These are phyloP conservation scores for Xiphorhynchus erythropygius DNA, from an alignment of 2,797 vertebrate species.

Conservation along the genomic window DNA sequence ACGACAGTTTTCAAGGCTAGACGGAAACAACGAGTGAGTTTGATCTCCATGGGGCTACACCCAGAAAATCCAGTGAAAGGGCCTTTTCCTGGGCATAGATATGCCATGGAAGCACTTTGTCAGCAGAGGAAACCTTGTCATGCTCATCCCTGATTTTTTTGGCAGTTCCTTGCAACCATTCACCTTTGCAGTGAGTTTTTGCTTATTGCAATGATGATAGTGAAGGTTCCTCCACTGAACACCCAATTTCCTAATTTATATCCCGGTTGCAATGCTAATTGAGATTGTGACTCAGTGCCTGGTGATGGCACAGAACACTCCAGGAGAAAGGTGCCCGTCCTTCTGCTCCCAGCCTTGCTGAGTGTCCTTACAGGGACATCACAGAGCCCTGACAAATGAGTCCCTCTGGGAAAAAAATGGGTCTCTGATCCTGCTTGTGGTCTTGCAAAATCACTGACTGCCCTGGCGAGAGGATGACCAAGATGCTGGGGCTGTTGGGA, in stretches of 20 bases:
- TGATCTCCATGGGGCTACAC: not conserved
- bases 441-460: not conserved
- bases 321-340: fast-evolving
- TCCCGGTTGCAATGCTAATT: not conserved
- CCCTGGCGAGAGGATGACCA: not conserved
- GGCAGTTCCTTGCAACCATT: not conserved
- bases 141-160: not conserved
- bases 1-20: not conserved
- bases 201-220: not conserved
- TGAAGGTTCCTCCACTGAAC: not conserved
- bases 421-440: not conserved
- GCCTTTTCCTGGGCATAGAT: not conserved
- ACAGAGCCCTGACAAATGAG: not conserved
- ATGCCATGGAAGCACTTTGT: not conserved
- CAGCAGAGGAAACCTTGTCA: not conserved
- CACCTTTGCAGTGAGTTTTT: not conserved
- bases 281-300: fast-evolving
- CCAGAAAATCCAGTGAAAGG: not conserved
- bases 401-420: fast-evolving
- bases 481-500: not conserved
- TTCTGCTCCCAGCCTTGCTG: not conserved
- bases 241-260: fast-evolving
- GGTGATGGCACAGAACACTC: not conserved
- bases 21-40: not conserved
- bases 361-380: not conserved